These are phyloP conservation scores for Calephelis perditalis DNA, from an alignment of 2,888 invertebrate genomes.

Conservation along the genomic window DNA sequence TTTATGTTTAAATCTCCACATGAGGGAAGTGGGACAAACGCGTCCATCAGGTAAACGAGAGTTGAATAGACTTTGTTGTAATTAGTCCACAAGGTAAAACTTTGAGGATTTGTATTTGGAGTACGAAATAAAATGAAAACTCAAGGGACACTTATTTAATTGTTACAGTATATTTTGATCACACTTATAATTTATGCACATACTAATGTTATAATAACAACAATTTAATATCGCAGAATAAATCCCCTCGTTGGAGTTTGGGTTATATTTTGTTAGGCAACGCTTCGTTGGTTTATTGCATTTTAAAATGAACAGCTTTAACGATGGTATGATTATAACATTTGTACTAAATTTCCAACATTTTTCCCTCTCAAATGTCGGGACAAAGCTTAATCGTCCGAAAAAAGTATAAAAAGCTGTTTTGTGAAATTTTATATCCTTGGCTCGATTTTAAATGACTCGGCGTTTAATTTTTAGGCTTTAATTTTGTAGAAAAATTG, in stretches of 20 bases:
- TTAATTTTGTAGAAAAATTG: constrained; percentile 23
- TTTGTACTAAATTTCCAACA: constrained; percentile 18
- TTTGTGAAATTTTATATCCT: constrained; percentile 20
- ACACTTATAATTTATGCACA: constrained; percentile 28
- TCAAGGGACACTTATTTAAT: constrained; percentile 46
- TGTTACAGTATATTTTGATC: constrained; percentile 38
- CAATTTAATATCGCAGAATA: constrained; percentile 17
- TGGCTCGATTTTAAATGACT: constrained; percentile 16
- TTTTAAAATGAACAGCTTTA: constrained; percentile 8
- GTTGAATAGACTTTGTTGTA: constrained; percentile 71
- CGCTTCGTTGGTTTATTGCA: constrained; percentile 10
- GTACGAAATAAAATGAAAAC: constrained; percentile 13
- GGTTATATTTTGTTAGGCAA: not conserved
- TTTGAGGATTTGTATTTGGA: constrained; percentile 40
- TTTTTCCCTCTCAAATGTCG: constrained; percentile 29
- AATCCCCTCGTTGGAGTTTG: not conserved
- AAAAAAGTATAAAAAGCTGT: constrained; percentile 21
- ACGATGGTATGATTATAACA: constrained; percentile 3
- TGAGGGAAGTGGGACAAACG: constrained; percentile 32
- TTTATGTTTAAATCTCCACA: not conserved
- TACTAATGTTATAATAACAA: constrained; percentile 18
- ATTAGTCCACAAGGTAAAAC: constrained; percentile 57
- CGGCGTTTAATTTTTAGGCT: constrained; percentile 15
- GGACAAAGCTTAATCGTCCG: constrained; percentile 27
- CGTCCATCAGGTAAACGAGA: constrained; percentile 52